Percentiles rank a stretch among this genome's conserved stretches.
Conservation (phyloP, 2,797 vertebrate genomes). For the Fistularia tabacaria region DNA sequence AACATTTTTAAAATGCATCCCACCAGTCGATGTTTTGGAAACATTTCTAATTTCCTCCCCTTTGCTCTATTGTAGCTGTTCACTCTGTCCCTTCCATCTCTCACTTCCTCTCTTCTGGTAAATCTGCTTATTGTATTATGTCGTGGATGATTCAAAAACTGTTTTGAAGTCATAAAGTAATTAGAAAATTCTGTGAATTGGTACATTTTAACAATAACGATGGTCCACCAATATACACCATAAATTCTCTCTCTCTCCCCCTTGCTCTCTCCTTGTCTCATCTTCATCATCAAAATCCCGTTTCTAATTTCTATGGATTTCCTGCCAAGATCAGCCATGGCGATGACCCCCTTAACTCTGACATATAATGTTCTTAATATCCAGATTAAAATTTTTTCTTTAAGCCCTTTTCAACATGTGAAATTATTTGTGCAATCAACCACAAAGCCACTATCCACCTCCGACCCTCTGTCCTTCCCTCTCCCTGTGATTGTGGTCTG, state of each 20-base stretch:
- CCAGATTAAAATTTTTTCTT: constrained; percentile 76
- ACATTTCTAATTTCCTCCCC: constrained; percentile 50
- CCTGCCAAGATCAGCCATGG: constrained; percentile 62
- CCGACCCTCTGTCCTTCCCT: constrained; percentile 37
- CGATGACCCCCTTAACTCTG: constrained; percentile 72
- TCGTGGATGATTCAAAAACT: constrained; percentile 55
- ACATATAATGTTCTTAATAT: constrained; percentile 82
- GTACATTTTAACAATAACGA: constrained; percentile 45
- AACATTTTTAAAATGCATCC: constrained; percentile 65
- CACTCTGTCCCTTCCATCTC: constrained; percentile 4
- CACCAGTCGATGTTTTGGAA: constrained; percentile 64
- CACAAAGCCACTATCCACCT: constrained; percentile 59
- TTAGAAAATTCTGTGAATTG: constrained; percentile 63
- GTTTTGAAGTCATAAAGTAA: constrained; percentile 68
- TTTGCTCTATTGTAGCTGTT: constrained; percentile 3
- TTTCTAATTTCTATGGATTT: constrained; percentile 78
- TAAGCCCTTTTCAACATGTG: constrained; percentile 79
- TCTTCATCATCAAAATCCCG: constrained; percentile 74
- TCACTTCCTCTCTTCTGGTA: too few species aligned
- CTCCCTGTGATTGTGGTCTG: constrained; percentile 47
- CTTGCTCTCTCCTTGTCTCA: constrained; percentile 32
- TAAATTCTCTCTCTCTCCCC: constrained; percentile 8
- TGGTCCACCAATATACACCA: constrained; percentile 16
- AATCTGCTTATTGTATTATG: constrained; percentile 73
- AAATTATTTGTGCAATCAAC: constrained; percentile 80